Evolutionary conservation across 2,113 vertebrate genomes (phyloP).

Genomic region (Halcyon senegalensis): DNA sequence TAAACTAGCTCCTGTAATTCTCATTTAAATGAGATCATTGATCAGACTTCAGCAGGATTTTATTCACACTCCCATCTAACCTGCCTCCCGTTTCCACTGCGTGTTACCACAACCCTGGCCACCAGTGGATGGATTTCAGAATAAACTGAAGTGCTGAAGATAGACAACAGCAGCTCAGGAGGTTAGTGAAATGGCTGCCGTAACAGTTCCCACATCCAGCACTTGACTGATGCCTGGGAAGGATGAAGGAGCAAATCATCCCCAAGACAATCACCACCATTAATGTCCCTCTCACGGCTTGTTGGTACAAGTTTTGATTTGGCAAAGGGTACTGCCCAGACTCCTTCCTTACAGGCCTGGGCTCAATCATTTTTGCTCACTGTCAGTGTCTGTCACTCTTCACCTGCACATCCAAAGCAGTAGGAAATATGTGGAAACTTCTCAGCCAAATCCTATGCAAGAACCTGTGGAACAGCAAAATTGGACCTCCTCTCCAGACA

Average conservation of each 20-base stretch:
- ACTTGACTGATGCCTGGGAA: neutral
- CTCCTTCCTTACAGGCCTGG: neutral
- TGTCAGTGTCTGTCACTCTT: neutral
- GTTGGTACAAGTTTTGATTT: neutral
- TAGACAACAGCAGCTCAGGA: neutral
- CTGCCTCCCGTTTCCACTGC: neutral
- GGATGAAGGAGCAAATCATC: neutral
- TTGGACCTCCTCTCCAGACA: neutral
- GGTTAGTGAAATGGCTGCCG: neutral
- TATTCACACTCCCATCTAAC: neutral
- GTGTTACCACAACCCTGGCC: neutral
- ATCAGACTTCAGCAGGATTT: neutral
- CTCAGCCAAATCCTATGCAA: neutral
- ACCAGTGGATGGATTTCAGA: neutral
- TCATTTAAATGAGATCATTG: neutral
- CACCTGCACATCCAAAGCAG: neutral
- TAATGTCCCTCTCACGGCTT: neutral
- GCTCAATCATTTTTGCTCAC: neutral
- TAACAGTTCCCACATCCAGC: rapidly evolving
- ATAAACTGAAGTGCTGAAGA: neutral
- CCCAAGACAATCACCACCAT: neutral
- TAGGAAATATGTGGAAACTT: neutral
- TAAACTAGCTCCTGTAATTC: neutral
- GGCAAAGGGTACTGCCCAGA: neutral
- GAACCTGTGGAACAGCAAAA: neutral